Evolutionary conservation across 1,140 invertebrate species (phyloP), one percentile per base, ranked within the genome.

Genomic region (Idris sp.): DNA sequence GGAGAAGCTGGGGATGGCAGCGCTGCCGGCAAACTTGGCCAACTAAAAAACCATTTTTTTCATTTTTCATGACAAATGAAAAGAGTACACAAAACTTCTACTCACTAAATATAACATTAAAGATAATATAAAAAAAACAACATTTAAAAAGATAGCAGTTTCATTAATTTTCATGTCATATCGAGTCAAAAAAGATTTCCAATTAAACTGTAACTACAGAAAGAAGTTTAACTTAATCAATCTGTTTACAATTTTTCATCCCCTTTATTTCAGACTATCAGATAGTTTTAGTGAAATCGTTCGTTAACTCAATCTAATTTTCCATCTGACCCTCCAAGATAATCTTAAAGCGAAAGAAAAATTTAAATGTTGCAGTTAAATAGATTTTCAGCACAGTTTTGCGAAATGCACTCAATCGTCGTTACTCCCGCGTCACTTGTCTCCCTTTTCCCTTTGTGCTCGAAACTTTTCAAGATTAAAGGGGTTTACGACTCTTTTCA

Each of bases 1-100:
- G 91, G 90, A 8, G 91, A 92, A 4, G 92, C 91, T 8, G 93
- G 92, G 30, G 92, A 93, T 18, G 92, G 92, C 41, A 92, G 78
- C 0, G 84, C 79, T 58, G 81, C 84, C 38, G 85, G 83, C 44
- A 88, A 67, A 79, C 86, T 84, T 68, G 86, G 86, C 86, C 86
- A 88, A 74, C 86, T 88, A 56, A 53, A 78, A 76, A 22, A 35
- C 36, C 5, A 4, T 36, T 16, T 36, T 2, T 18, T 11, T 25
- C 19, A 22, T 4, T 22, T 22, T 30, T n/a, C 28, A 9, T n/a
- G 4, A 9, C 28, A 30, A 25, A 25, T 25, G 22, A 25, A 25
- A 3, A 25, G 22, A 25, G n/a, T n/a, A n/a, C n/a, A n/a, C n/a
- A n/a, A n/a, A n/a, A n/a, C n/a, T n/a, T n/a, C n/a, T n/a, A n/a